Evolutionary conservation across 2,888 invertebrate species (phyloP), one percentile per base, ranked within the genome.

Genomic region (Tipula unca): DNA sequence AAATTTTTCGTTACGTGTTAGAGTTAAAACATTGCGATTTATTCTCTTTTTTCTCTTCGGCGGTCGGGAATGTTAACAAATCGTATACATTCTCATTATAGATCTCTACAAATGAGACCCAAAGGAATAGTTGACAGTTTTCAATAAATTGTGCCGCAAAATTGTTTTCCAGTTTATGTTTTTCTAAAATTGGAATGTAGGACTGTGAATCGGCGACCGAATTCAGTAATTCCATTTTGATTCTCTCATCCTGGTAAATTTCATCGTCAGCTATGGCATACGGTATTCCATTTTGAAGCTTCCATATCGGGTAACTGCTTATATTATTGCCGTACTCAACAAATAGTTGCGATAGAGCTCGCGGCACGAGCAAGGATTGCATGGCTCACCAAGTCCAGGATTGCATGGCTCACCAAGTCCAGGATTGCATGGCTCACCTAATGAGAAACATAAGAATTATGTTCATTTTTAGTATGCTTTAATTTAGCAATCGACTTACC

Each of bases 71-170:
- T 82, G 92, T 93, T 42, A 98, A 90, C 29, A 98, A 91, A 90
- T 98, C 98, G 89, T 94, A 96, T n/a, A 98, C 93, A 0, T 93
- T 92, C 89, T 98, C 98, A 89, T 98, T 98, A 90, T 98, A 98
- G 82, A 98, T 95, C 90, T 98, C 98, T 0, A 94, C 94, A 90
- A 96, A 97, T 0, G 97, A 96, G 20, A 98, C 93, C 97, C 97
- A 96, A 0, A 95, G 91, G 29, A 91, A 91, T 20, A 92, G 89
- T 17, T 90, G 89, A 0, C 89, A 89, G 29, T 90, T 89, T 0
- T 87, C 86, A 17, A 35, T 35, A 10, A 69, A 69, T 6, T 87
- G 87, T 17, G 88, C 29, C n/a, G 85, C 69, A 13, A 88, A 88
- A 6, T 87, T 87, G 10, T 87, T 87, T 85, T 88, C 88, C 1